Conservation (phyloP, 64 coral and sea anemone genomes). For the Trachythela sp. region DNA sequence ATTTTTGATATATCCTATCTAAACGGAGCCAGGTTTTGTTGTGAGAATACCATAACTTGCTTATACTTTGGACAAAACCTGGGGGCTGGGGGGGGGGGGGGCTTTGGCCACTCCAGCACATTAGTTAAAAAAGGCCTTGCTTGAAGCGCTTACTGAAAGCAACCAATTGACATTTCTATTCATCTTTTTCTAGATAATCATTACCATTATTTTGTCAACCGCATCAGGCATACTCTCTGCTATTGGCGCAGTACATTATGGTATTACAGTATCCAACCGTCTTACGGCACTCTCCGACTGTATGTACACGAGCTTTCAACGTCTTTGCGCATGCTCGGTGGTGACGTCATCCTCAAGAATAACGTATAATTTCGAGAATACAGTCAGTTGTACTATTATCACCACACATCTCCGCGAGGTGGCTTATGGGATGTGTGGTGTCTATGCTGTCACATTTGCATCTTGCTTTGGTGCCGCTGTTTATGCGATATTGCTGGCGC, state of each 20-base stretch:
- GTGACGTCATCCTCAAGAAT: neutral
- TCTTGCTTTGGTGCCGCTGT: slow-evolving; percentile 2
- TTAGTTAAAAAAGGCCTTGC: too few relatives aligned
- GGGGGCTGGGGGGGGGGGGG: too few relatives aligned
- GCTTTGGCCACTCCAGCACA: too few relatives aligned
- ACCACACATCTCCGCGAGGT: neutral
- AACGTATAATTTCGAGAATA: neutral
- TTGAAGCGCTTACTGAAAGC: too few relatives aligned
- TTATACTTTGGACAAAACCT: too few relatives aligned
- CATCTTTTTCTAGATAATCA: neutral
- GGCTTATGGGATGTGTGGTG: neutral
- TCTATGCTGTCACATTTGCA: neutral
- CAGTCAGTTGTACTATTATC: neutral
- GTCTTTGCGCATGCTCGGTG: neutral
- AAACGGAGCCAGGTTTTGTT: too few relatives aligned
- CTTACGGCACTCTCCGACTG: neutral
- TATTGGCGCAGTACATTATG: slow-evolving; percentile 3
- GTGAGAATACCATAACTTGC: too few relatives aligned
- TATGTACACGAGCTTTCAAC: neutral
- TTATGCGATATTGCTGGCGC: neutral
- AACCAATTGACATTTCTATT: too few relatives aligned
- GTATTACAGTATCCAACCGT: neutral
- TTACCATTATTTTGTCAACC: neutral
- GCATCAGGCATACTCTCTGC: neutral
- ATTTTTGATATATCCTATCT: too few relatives aligned